Evolutionary conservation across 1,140 invertebrate species (phyloP), one percentile per base, ranked within the genome.

Genomic region (Copidosoma floridanum): DNA sequence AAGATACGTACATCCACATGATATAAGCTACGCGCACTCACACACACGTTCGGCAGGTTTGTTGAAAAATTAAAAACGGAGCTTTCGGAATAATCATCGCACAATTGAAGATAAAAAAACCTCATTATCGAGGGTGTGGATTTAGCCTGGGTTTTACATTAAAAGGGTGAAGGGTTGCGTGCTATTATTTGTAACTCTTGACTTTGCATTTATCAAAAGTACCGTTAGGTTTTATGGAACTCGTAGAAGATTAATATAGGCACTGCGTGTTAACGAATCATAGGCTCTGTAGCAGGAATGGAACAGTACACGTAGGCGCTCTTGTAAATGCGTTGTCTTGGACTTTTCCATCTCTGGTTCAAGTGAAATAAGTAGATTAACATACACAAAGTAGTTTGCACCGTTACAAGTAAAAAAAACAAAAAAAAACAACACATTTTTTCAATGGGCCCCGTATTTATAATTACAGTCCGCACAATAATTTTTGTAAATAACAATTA

Each of bases 81-180:
- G 58, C 58, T 61, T 61, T 12, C 43, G 55, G 35, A 48, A 55
- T 48, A 54, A 35, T 55, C 16, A 26, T 23, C 7, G 11, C 18
- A 21, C 1, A 14, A 53, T n/a, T n/a, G n/a, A 10, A 41, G 27
- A 53, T 7, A 35, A 54, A n/a, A 32, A 48, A 35, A 48, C 21
- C 21, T 23, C 12, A 37, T 53, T 54, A 61, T 35, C 21, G 21
- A 41, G 20, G 27, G n/a, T 41, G 40, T 43, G 46, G 47, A 35
- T 11, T 58, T 52, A 48, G 51, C 48, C 50, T 44, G 32, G 58
- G n/a, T n/a, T n/a, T n/a, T n/a, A n/a, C n/a, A n/a, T n/a, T n/a
- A n/a, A n/a, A 52, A 54, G 44, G 58, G 58, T 61, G 58, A 50
- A 54, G 58, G 58, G 52, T 48, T n/a, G 35, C 43, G 48, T n/a